These are phyloP conservation scores for Amorpha juglandis DNA, from an alignment of 2,888 invertebrate species.

Conservation along the genomic window DNA sequence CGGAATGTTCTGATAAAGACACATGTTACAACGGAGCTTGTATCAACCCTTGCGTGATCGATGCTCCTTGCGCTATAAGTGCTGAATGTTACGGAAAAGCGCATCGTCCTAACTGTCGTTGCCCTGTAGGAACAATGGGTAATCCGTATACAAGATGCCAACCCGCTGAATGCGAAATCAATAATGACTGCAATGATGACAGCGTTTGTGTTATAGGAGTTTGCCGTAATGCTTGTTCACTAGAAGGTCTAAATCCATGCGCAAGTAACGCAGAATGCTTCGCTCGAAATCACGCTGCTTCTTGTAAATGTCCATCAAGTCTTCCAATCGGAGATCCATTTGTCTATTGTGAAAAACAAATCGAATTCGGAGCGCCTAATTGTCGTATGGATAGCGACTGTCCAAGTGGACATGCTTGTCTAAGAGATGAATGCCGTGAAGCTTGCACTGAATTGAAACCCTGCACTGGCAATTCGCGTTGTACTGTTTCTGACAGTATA, in stretches of 20 bases:
- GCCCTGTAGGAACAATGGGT: conserved; percentile 90
- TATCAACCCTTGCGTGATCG: conserved; percentile 90
- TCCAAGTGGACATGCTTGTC: conserved; percentile 91
- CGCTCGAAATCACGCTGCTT: conserved; percentile 90
- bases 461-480: conserved; percentile 89
- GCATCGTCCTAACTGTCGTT: conserved; percentile 92
- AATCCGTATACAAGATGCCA: conserved; percentile 92
- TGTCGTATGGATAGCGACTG: conserved; percentile 92
- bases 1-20: conserved; percentile 91
- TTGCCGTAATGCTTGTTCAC: conserved; percentile 91
- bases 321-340: conserved; percentile 92
- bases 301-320: conserved; percentile 92
- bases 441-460: conserved; percentile 91
- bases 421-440: conserved; percentile 90
- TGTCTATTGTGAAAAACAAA: conserved; percentile 87
- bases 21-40: conserved; percentile 93
- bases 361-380: conserved; percentile 85
- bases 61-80: conserved; percentile 92
- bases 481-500: conserved; percentile 92
- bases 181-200: conserved; percentile 91
- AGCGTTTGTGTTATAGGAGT: conserved; percentile 88
- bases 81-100: conserved; percentile 93
- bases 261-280: conserved; percentile 93
- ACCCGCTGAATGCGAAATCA: conserved; percentile 90
- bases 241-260: conserved; percentile 87